Evolutionary conservation across 2,888 invertebrate species (phyloP).

Genomic region (Cinara cedri): DNA sequence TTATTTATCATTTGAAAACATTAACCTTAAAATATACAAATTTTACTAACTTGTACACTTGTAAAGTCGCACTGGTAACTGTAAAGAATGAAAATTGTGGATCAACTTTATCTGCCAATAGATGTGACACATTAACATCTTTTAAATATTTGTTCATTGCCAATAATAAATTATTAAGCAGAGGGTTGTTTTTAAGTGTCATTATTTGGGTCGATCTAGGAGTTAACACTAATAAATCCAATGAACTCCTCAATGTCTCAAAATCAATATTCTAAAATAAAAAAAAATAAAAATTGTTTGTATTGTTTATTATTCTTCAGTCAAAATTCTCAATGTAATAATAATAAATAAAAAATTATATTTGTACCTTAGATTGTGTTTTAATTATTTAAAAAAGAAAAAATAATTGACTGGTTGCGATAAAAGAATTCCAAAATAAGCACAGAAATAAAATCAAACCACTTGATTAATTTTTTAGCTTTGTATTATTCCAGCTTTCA

Average conservation of each 20-base stretch:
- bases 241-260: slow-evolving; percentile 76
- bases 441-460: no score
- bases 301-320: not conserved
- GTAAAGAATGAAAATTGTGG: slow-evolving; percentile 93
- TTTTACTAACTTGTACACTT: slow-evolving; percentile 80
- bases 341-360: not conserved
- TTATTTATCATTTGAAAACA: no score
- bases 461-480: no score
- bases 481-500: no score
- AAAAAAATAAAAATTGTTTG: slow-evolving; percentile 31
- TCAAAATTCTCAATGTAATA: not conserved
- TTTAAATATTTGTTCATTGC: slow-evolving; percentile 67
- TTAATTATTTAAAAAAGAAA: not conserved
- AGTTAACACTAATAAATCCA: slow-evolving; percentile 74
- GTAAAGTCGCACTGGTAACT: slow-evolving; percentile 77
- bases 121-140: slow-evolving; percentile 74
- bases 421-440: no score
- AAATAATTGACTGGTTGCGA: no score
- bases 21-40: not conserved
- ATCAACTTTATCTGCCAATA: slow-evolving; percentile 82
- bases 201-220: slow-evolving; percentile 78
- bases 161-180: slow-evolving; percentile 75
- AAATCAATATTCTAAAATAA: slow-evolving; percentile 73
- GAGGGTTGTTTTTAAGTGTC: slow-evolving; percentile 70
- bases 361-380: not conserved